phyloP scores from a whole-genome alignment of 1,140 invertebrate species.

The Trinorchestia longiramus region DNA sequence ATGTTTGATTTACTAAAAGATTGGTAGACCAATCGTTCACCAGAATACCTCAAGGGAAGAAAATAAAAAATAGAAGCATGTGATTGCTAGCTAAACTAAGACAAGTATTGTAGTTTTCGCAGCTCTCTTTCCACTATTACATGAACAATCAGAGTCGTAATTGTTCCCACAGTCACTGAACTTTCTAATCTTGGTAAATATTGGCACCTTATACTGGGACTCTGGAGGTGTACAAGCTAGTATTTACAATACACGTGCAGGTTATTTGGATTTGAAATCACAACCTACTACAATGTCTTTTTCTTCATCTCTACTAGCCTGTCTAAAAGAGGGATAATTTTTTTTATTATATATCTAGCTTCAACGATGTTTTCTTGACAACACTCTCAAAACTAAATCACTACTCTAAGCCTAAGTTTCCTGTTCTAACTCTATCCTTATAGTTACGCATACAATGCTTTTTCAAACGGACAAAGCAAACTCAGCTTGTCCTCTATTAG shows the following conservation, averaged over 20 bases:
- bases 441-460: background rate
- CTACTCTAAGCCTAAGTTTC: background rate
- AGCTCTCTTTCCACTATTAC: background rate
- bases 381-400: too few relatives aligned
- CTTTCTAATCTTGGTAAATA: background rate
- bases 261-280: background rate
- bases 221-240: too few relatives aligned
- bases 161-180: background rate
- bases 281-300: background rate
- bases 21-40: background rate
- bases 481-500: too few relatives aligned
- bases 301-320: background rate
- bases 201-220: background rate
- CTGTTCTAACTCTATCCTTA: background rate
- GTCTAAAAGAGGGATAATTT: background rate
- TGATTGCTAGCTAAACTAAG: too few relatives aligned
- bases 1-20: too few relatives aligned
- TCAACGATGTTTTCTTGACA: background rate
- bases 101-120: background rate
- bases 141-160: background rate
- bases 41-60: background rate
- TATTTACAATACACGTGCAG: background rate
- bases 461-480: too few relatives aligned
- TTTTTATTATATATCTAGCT: background rate
- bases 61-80: too few relatives aligned